Percentiles rank a stretch among this genome's conserved stretches.
Evolutionary conservation across 2,797 vertebrate species (phyloP).

Genomic region (Tolypeutes matacus): DNA sequence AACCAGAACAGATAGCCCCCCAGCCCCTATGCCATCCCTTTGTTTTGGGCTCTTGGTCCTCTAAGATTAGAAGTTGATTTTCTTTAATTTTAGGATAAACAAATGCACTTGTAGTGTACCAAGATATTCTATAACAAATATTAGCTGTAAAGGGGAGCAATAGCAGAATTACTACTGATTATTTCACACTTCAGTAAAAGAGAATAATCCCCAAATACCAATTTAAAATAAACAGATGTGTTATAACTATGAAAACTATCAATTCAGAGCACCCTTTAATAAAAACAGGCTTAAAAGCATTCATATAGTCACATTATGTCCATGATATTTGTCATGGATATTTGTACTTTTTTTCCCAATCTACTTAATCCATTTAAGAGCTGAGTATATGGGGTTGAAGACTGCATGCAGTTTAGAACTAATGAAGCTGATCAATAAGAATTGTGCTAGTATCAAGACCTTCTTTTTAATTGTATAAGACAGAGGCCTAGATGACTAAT

Average conservation of each 20-base stretch:
- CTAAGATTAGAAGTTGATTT: slow-evolving; percentile 59
- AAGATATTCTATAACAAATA: slow-evolving; percentile 49
- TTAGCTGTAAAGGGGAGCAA: slow-evolving; percentile 34
- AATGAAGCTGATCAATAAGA: not conserved
- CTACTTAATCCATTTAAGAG: not conserved
- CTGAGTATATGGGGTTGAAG: not conserved
- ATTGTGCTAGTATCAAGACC: not conserved
- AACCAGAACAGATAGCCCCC: not conserved
- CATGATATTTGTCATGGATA: not conserved
- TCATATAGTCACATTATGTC: not conserved
- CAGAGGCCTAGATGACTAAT: not conserved
- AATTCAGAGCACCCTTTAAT: not conserved
- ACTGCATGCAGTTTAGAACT: not conserved
- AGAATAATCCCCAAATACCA: slow-evolving; percentile 34
- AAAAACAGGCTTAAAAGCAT: slow-evolving; percentile 11
- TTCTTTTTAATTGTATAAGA: not conserved
- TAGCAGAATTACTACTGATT: not conserved
- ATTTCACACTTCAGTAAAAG: slow-evolving; percentile 18
- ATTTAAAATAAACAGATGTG: not conserved
- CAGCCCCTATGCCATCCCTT: not conserved
- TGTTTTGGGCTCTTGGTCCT: slow-evolving; percentile 19
- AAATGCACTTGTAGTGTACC: not conserved
- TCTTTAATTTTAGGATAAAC: slow-evolving; percentile 46
- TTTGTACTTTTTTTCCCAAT: not conserved
- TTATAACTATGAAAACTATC: not conserved